Conservation (phyloP, 2,113 vertebrate species). For the Turnix velox region DNA sequence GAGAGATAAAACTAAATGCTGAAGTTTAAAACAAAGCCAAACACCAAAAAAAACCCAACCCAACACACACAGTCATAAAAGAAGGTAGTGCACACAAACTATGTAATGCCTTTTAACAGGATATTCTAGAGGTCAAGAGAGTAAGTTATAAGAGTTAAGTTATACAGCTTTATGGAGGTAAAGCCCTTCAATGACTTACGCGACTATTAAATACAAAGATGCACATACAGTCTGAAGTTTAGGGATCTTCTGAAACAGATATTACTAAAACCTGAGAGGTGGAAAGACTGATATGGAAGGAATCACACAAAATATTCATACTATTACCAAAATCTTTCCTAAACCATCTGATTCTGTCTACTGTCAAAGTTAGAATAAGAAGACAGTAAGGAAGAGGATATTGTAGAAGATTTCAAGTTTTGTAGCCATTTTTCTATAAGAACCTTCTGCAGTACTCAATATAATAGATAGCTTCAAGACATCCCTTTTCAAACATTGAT, state of each 20-base stretch:
- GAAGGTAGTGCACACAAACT: neutral
- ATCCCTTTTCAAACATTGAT: neutral
- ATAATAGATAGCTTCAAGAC: fast-evolving
- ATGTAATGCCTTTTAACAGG: neutral
- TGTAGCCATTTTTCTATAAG: too few relatives aligned
- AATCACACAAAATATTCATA: neutral
- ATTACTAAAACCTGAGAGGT: neutral
- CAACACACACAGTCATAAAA: neutral
- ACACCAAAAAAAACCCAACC: neutral
- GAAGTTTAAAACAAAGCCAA: neutral
- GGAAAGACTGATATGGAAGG: too few relatives aligned
- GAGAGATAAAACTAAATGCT: neutral
- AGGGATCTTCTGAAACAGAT: neutral
- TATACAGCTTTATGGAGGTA: neutral
- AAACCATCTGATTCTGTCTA: neutral
- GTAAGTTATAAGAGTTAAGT: neutral
- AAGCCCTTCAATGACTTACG: neutral
- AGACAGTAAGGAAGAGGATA: neutral
- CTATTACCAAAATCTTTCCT: neutral
- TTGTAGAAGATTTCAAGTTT: too few relatives aligned
- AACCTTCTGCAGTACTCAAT: neutral
- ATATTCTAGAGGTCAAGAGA: neutral
- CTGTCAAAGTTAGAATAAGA: fast-evolving
- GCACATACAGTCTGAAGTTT: neutral
- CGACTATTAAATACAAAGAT: neutral